Evolutionary conservation across 2,888 invertebrate species (phyloP), one percentile per base, ranked within the genome.

Genomic region (Dryobota labecula): DNA sequence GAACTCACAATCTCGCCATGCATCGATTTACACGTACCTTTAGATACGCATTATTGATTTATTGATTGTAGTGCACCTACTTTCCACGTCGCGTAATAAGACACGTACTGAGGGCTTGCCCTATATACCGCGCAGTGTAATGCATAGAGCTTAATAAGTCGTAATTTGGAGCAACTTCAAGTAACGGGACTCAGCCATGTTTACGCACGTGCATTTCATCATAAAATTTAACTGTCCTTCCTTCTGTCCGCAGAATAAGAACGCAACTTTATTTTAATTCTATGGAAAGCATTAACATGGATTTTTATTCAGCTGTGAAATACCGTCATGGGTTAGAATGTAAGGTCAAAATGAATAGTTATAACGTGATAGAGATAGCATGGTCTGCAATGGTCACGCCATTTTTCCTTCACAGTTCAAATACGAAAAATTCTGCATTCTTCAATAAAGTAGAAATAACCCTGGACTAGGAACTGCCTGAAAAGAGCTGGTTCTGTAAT

Each of bases 121-220:
- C 79, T 80, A 78, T 78, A 62, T 70, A 73, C 36, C 2, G 51
- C 65, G 64, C 71, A 78, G 79, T 83, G 82, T 82, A 76, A 75
- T 57, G 75, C 83, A 85, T 82, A 76, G 58, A 79, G 75, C 76
- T 74, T 76, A 79, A 88, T 87, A 88, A 89, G 87, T 85, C 67
- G 76, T 84, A 84, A 87, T 89, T 79, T 86, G 69, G 85, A 85
- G 85, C 83, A 80, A 70, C 71, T 78, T 81, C 61, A 57, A 60
- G 66, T 90, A 90, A 89, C 90, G 88, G 89, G 63, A 84, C 73
- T 41, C 56, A 18, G 61, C 64, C 61, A 70, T 82, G 73, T 76
- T 83, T 78, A 84, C 79, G 79, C 80, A 78, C 66, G 81, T 73
- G 64, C 71, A 67, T 82, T 77, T 76, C 65, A 78, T 73, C 77